A percentile compares a stretch with the other conserved stretches of the same genome.
Conservation (phyloP, 2,797 vertebrate genomes). For the Borostomias antarcticus region DNA sequence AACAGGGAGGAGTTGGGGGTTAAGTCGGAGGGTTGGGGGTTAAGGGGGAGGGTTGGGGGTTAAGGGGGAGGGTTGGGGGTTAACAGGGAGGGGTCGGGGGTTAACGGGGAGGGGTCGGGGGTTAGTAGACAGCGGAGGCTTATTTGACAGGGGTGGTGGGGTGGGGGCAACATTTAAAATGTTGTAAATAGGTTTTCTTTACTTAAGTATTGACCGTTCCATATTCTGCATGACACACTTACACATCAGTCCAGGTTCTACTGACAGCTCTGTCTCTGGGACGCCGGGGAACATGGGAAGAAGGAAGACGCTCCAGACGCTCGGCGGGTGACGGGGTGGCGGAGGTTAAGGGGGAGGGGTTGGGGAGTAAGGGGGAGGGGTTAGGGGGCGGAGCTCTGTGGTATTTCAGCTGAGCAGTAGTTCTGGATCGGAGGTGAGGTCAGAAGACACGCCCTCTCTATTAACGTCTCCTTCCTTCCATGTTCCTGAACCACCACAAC, state of each 20-base stretch:
- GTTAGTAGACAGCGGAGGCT: constrained; percentile 62
- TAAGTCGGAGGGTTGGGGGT: not conserved
- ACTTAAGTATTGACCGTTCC: constrained; percentile 47
- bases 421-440: constrained; percentile 34
- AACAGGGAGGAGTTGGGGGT: not conserved
- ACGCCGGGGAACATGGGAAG: too few species aligned
- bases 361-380: too few species aligned
- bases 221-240: constrained; percentile 53
- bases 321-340: too few species aligned
- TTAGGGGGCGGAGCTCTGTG: too few species aligned
- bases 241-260: constrained; percentile 31
- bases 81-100: constrained; percentile 22
- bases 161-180: constrained; percentile 47
- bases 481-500: too few species aligned
- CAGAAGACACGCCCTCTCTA: not conserved
- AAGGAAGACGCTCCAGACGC: too few species aligned
- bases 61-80: not conserved
- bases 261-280: too few species aligned
- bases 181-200: constrained; percentile 43
- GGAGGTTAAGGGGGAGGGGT: too few species aligned
- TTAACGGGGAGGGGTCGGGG: constrained; percentile 33
- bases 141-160: constrained; percentile 41
- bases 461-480: too few species aligned
- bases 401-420: constrained; percentile 48
- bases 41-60: not conserved